Base-by-base conservation (phyloP, 30 jellyfish, hydroid and myxozoan genomes). In the Pelagia noctiluca region DNA sequence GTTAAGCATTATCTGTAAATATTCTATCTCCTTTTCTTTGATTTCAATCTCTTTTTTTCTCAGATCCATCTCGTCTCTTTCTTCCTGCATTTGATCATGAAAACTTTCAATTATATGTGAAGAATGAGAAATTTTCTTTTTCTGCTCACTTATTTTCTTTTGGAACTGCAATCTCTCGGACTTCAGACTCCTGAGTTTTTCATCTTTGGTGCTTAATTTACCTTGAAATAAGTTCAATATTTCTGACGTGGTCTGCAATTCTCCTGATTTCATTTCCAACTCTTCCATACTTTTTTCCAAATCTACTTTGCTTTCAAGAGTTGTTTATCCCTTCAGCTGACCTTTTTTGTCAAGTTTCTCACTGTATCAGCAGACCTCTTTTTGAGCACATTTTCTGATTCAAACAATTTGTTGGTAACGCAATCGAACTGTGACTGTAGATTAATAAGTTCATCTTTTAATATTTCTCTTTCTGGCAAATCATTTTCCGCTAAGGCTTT, bases 21-120 rank as follows among this genome's bases (percentile, higher is more conserved):
- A n/a, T n/a, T n/a, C n/a, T n/a, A n/a, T 12, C 28, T 70, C 73
- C 23, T 70, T 70, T 70, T 46, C 73, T 28, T 35, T 70, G 33
- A 70, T 12, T 33, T 70, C 68, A 10, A 70, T 19, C 32, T 29
- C 12, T 29, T 70, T 70, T 21, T 22, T 22, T 28, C 33, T 32
- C 18, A 63, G 77, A 3, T 63, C 22, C 49, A 63, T 46, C 30
- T 63, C 49, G 18, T 21, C 18, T 7, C 30, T 23, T 8, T 63
- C 77, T n/a, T n/a, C n/a, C n/a, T n/a, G n/a, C n/a, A n/a, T n/a
- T n/a, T n/a, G n/a, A 8, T 63, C 49, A 21, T 63, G 49, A 10
- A 63, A 63, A 63, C 2, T 18, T 2, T 63, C 30, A 11, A 4
- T 29, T 19, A 19, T 63, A 21, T 46, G 4, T 8, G 24, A 49